Conservation (phyloP, 2,113 vertebrate species). For the Myotis brandtii region DNA sequence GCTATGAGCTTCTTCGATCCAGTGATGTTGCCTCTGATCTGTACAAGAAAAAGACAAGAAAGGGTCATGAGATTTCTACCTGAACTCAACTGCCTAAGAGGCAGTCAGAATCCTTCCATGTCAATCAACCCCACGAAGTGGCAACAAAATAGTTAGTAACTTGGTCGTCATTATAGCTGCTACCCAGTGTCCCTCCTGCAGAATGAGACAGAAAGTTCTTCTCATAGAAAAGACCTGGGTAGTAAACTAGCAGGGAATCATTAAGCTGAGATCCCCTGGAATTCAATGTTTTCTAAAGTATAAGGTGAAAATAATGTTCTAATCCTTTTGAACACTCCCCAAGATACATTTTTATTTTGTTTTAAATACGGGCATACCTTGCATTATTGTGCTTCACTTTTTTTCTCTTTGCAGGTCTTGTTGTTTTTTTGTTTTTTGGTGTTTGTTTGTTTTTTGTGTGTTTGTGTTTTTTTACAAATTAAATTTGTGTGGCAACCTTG, state of each 20-base stretch:
- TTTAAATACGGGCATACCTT: neutral
- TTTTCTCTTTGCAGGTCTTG: too few species aligned
- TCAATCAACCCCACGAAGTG: slow-evolving; percentile 50
- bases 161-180: slow-evolving; percentile 36
- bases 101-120: slow-evolving; percentile 69
- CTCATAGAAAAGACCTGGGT: neutral
- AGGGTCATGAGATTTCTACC: slow-evolving; percentile 68
- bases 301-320: neutral
- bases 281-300: neutral
- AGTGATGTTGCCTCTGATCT: slow-evolving; percentile 57
- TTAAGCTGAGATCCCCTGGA: neutral
- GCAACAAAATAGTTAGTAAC: slow-evolving; percentile 41
- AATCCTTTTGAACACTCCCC: neutral
- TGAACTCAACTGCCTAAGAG: slow-evolving; percentile 74
- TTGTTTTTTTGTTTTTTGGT: neutral
- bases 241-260: neutral
- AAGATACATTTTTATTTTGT: neutral
- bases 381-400: neutral
- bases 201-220: neutral
- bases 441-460: too few species aligned
- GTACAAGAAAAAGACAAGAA: slow-evolving; percentile 69
- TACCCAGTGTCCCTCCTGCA: neutral
- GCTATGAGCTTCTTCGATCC: slow-evolving; percentile 3
- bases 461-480: neutral
- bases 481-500: neutral